Evolutionary conservation across 2,797 vertebrate species (phyloP), one percentile per base, ranked within the genome.

Genomic region (Babyrousa celebensis): DNA sequence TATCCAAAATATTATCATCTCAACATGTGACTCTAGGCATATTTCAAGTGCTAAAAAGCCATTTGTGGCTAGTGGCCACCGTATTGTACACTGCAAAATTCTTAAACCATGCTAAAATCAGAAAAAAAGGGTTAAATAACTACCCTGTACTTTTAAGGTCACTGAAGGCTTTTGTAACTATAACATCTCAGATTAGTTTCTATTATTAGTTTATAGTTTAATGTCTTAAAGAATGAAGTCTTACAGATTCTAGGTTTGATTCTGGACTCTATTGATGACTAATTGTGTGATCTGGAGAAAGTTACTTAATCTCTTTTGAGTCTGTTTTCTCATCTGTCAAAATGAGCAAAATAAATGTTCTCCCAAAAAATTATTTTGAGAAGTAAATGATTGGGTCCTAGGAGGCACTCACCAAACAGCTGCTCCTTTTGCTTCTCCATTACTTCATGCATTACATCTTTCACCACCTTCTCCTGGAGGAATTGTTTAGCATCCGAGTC

Each of bases 1-100:
- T 93, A 88, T 90, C 27, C 43, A 95, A 93, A 96, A 96, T 93
- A 94, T 54, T 94, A 63, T 90, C 74, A 83, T 95, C 75, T 95
- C 70, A 96, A 67, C 36, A 89, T 65, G 32, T 94, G 63, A 96
- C 27, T 83, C 25, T 63, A 79, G 12, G 77, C 89, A 96, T 75
- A 80, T 36, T 92, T 92, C n/a, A 91, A 94, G 70, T 71, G 79
- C 48, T 89, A 82, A 92, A 95, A 87, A 94, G 58, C n/a, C 54
- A 79, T 2, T 4, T 63, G 11, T 94, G 63, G 75, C 32, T 72
- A 85, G 20, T 58, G 82, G 43, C 56, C 79, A 85, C 52, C 36
- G 36, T 60, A 89, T 2, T 52, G 52, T 65, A 85, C 60, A 95
- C 1, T 20, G 3, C 54, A 21, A 27, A 21, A 27, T 16, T 93